Conservation (phyloP, 2,797 vertebrate genomes). For the Phaenicophaeus curvirostris region DNA sequence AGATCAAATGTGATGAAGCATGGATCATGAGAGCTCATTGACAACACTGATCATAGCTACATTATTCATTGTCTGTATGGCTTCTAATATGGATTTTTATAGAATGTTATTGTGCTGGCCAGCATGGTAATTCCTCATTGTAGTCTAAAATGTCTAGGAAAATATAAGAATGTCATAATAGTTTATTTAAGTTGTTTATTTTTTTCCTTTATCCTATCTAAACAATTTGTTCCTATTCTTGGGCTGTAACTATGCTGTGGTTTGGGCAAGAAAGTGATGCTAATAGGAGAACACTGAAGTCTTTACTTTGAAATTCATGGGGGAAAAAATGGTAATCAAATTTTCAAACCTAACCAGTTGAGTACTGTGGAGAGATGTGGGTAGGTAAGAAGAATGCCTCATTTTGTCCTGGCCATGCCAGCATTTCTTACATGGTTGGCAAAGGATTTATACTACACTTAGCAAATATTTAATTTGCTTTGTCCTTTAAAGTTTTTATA, state of each 20-base stretch:
- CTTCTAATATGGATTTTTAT: background rate
- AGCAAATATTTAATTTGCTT: slow-evolving; percentile 27
- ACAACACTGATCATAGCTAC: background rate
- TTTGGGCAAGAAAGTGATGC: background rate
- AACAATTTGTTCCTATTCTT: background rate
- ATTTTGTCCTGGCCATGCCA: background rate
- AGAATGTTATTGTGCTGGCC: background rate
- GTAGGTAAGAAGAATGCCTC: slow-evolving; percentile 1
- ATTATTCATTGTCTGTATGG: background rate
- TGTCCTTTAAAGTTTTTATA: background rate
- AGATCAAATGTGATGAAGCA: background rate
- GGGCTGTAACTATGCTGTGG: background rate
- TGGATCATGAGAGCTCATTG: background rate
- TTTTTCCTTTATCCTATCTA: background rate
- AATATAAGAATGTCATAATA: background rate
- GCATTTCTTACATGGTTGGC: background rate
- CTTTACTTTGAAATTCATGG: slow-evolving; percentile 26
- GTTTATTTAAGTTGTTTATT: background rate
- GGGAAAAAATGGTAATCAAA: background rate
- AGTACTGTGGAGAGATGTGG: slow-evolving; percentile 14
- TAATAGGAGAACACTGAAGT: background rate
- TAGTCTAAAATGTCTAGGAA: slow-evolving; percentile 2
- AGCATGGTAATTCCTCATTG: background rate
- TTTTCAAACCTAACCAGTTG: slow-evolving; percentile 30
- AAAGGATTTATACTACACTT: background rate